phyloP scores from a whole-genome alignment of 37 sponge, comb jelly and placozoan genomes.

The Dysidea cf. avara region DNA sequence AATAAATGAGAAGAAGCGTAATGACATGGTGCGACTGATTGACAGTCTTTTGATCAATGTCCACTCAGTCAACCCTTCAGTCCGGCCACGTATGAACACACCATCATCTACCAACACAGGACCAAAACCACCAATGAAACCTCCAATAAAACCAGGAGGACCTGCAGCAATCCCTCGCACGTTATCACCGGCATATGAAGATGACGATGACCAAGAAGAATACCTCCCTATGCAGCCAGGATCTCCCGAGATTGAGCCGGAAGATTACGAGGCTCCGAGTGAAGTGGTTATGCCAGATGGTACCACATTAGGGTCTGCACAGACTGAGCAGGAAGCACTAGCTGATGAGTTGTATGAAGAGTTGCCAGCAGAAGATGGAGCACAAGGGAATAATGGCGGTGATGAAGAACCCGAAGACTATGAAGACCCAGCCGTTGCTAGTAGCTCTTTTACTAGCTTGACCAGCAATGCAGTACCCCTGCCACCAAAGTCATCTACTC shows the following conservation, averaged over 20 bases:
- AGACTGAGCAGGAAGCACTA: not conserved
- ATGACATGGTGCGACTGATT: not conserved
- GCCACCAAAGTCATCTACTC: too few relatives aligned
- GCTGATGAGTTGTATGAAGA: slow-evolving; percentile 53
- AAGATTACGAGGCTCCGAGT: slow-evolving; percentile 25
- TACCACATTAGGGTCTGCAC: too few relatives aligned
- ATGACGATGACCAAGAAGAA: not conserved
- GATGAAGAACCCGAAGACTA: slow-evolving; percentile 24
- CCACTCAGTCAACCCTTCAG: slow-evolving; percentile 25
- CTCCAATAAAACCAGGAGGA: not conserved
- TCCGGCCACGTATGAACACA: slow-evolving; percentile 44
- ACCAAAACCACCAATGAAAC: slow-evolving; percentile 14
- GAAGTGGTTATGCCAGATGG: too few relatives aligned
- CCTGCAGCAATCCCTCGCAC: slow-evolving; percentile 2
- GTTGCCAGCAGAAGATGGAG: too few relatives aligned
- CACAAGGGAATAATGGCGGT: too few relatives aligned
- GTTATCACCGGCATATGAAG: not conserved
- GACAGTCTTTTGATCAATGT: slow-evolving; percentile 35
- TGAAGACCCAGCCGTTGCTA: slow-evolving; percentile 49
- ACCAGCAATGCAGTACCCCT: too few relatives aligned
- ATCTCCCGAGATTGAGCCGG: slow-evolving; percentile 2
- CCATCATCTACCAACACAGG: not conserved
- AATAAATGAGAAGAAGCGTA: slow-evolving; percentile 35
- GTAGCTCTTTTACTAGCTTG: not conserved
- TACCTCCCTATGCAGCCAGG: slow-evolving; percentile 11